Evolutionary conservation across 2,113 vertebrate genomes (phyloP), one percentile per base, ranked within the genome.

Genomic region (Malurus melanocephalus): DNA sequence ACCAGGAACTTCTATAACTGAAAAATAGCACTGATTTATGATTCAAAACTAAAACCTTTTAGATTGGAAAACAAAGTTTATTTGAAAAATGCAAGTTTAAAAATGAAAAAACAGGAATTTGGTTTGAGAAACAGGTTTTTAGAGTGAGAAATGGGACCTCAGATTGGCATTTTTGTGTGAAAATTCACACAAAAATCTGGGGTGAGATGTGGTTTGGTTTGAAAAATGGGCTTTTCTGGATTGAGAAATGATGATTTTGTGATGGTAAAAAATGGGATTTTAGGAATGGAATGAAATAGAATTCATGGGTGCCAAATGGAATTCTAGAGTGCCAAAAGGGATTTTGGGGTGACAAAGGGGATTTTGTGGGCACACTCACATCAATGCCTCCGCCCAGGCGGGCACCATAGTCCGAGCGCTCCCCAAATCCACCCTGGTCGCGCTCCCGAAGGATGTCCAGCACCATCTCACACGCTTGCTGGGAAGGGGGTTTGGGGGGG

Each of bases 391-490:
- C 85, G 3, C 85, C 75, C 32, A 87, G 13, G 26, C 85, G 85
- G 35, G 85, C 16, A 2, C 85, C 85, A 7, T 87, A 87, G 21
- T 87, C 85, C 2, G 67, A 72, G 67, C 85, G 85, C 3, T 87
- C 85, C 7, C 85, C 85, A 10, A 87, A 87, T 1, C 66, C 64
- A 2, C 83, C 75, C 51, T 87, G 85, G 59, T 87, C 84, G 0
- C 84, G 66, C 43, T 87, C 84, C 9, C 84, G 66, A 6, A 87
- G 75, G 51, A 87, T 87, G 75, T 87, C 84, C 75, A 87, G 43
- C 66, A 87, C 84, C 84, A 87, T 87, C 84, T 87, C 84, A 27
- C 84, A 87, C 35, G 84, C 84, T 87, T 87, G 84, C 84, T 87
- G 56, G 33, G 9, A 12, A 26, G 3, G 30, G 7, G 13, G 42